These are phyloP conservation scores for Galeopsomyia nigrocyanea DNA, from an alignment of 2,888 invertebrate genomes.

Conservation along the genomic window DNA sequence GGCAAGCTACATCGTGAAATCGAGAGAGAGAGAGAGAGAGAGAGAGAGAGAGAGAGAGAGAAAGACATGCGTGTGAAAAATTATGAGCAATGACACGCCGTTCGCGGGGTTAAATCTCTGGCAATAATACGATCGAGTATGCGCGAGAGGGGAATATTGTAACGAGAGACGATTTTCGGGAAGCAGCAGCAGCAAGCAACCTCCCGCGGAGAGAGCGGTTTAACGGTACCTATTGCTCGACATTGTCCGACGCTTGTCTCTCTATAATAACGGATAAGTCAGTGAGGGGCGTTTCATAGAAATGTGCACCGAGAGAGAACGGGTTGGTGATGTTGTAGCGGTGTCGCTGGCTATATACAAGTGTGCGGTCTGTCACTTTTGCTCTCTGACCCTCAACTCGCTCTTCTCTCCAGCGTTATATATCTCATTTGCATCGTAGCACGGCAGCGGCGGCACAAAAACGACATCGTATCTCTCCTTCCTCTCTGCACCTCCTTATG, in stretches of 20 bases:
- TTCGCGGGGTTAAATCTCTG: too few relatives aligned
- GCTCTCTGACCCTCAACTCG: background rate
- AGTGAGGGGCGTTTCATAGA: slow-evolving; percentile 53
- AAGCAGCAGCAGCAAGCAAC: slow-evolving; percentile 7
- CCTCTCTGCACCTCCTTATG: too few relatives aligned
- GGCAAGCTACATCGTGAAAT: too few relatives aligned
- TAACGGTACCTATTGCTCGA: slow-evolving; percentile 50
- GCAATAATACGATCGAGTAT: too few relatives aligned
- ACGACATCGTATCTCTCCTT: too few relatives aligned
- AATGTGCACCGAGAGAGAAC: slow-evolving; percentile 50
- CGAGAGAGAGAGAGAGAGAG: too few relatives aligned
- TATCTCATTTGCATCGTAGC: slow-evolving; percentile 23
- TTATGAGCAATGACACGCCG: too few relatives aligned
- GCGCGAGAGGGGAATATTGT: background rate
- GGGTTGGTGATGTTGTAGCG: slow-evolving; percentile 42
- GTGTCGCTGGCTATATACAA: slow-evolving; percentile 2
- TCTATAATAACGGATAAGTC: slow-evolving; percentile 51
- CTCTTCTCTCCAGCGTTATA: background rate
- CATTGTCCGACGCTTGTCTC: slow-evolving; percentile 47
- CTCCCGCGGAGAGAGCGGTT: slow-evolving; percentile 21
- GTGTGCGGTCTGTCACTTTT: slow-evolving; percentile 5
- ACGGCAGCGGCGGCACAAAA: too few relatives aligned
- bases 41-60: too few relatives aligned
- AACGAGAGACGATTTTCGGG: slow-evolving; percentile 19
- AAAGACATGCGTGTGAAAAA: too few relatives aligned